Base-by-base conservation (phyloP, 2,113 vertebrate genomes). In the Psilopogon haemacephalus region DNA sequence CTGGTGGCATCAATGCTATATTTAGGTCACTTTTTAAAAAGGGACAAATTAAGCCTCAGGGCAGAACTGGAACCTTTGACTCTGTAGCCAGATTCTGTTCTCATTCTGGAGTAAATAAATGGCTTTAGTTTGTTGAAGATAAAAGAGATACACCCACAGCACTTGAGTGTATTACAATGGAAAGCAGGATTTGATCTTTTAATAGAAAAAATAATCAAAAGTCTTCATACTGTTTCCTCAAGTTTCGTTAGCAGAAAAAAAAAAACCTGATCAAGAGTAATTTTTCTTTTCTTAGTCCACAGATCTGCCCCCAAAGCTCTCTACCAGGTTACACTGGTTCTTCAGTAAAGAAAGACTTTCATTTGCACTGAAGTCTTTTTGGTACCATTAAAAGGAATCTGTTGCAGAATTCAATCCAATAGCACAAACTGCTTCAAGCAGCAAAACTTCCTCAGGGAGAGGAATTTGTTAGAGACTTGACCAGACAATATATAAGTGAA, bases 11-110 rank as follows among this genome's bases (percentile, higher is more conserved):
- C 27, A 8, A 30, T 71, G 52, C 37, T 59, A 46, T 94, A 90
- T 93, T 92, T 96, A 92, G 94, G 91, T 82, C 95, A 95, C 68
- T 92, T 93, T 94, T 73, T 17, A 67, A 72, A 92, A 93, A 95
- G 84, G 68, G 63, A 84, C 67, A 92, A 89, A 92, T 77, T 87
- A 67, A n/a, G 60, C 91, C 56, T 82, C 20, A 7, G 74, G 91
- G 56, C 11, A 77, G 68, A 87, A 88, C 48, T 59, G 24, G 33
- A 93, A 84, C 63, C 46, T 87, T 85, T 87, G 81, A 59, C 50
- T 93, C 84, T 56, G 55, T 58, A 55, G 68, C 33, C 84, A 87
- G 52, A 89, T 76, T 91, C 68, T 91, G 30, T 67, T 82, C 63
- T 90, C 74, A 26, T 24, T 55, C 46, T 68, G 20, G 37, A 89